phyloP scores from a whole-genome alignment of 1,140 invertebrate genomes.

The Drosophila pseudoananassae region DNA sequence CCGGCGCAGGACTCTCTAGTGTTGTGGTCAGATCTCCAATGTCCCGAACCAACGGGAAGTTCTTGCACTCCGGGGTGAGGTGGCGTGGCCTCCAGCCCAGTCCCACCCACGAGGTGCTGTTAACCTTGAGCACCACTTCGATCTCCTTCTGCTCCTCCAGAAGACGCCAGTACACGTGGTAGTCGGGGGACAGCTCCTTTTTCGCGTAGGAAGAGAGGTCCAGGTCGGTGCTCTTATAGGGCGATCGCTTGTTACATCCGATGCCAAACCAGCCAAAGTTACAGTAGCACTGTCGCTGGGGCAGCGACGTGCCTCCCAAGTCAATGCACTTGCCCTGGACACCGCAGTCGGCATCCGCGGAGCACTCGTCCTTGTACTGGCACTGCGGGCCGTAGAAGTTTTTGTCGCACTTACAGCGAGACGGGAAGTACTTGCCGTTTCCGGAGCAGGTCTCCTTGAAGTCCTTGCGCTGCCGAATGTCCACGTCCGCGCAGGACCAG shows the following conservation, averaged over 20 bases:
- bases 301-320: slow-evolving; percentile 90
- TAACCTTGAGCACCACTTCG: slow-evolving; percentile 93
- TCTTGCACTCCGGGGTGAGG: slow-evolving; percentile 89
- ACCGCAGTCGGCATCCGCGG: slow-evolving; percentile 92
- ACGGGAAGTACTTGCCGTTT: slow-evolving; percentile 90
- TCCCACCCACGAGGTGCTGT: slow-evolving; percentile 93
- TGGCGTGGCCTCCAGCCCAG: slow-evolving; percentile 92
- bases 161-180: slow-evolving; percentile 92
- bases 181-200: slow-evolving; percentile 89
- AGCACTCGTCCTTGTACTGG: slow-evolving; percentile 94
- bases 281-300: slow-evolving; percentile 95
- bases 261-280: slow-evolving; percentile 93
- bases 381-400: slow-evolving; percentile 92
- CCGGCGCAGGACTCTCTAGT: slow-evolving; percentile 51
- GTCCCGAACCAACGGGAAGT: slow-evolving; percentile 89
- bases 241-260: slow-evolving; percentile 90
- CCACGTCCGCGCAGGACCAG: slow-evolving; percentile 98
- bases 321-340: slow-evolving; percentile 93
- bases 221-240: slow-evolving; percentile 87
- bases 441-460: slow-evolving; percentile 93
- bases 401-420: slow-evolving; percentile 92
- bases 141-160: slow-evolving; percentile 92
- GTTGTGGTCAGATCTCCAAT: slow-evolving; percentile 73
- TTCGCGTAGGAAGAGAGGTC: slow-evolving; percentile 89
- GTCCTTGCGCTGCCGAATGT: slow-evolving; percentile 90